A percentile compares a stretch with the other conserved stretches of the same genome.
Conservation (phyloP, 2,113 vertebrate genomes). For the Pelmatolapia mariae region DNA sequence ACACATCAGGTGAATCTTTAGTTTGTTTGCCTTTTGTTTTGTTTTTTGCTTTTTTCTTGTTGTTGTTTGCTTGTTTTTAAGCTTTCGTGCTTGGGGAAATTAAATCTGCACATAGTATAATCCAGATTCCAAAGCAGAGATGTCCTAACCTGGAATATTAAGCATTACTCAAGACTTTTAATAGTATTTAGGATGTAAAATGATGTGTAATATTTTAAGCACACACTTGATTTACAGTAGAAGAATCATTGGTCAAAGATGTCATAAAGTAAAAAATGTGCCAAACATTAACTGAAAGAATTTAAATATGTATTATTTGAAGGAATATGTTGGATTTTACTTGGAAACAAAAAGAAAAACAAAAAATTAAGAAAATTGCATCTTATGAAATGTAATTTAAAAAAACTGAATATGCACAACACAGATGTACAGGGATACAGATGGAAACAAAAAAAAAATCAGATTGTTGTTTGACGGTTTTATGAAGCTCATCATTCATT, state of each 20-base stretch:
- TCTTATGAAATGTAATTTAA: not conserved
- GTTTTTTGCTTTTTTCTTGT: fast-evolving
- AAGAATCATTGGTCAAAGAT: not conserved
- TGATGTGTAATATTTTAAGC: not conserved
- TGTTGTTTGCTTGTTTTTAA: not conserved
- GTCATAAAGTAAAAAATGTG: not conserved
- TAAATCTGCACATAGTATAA: not conserved
- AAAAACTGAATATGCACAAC: not conserved
- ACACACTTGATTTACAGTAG: not conserved
- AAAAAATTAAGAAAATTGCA: not conserved
- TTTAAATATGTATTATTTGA: not conserved
- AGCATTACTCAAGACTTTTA: fast-evolving
- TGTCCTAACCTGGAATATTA: not conserved
- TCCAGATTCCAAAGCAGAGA: not conserved
- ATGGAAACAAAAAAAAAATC: not conserved
- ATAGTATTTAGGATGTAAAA: not conserved
- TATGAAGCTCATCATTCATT: not conserved
- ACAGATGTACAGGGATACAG: not conserved
- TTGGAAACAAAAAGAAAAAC: not conserved
- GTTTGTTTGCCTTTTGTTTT: fast-evolving
- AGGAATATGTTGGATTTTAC: fast-evolving
- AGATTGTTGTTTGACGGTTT: not conserved
- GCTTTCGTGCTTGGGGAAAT: fast-evolving
- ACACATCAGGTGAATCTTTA: fast-evolving
- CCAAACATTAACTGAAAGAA: not conserved